Conservation (phyloP, 1,140 invertebrate species). For the Ectropis grisescens region DNA sequence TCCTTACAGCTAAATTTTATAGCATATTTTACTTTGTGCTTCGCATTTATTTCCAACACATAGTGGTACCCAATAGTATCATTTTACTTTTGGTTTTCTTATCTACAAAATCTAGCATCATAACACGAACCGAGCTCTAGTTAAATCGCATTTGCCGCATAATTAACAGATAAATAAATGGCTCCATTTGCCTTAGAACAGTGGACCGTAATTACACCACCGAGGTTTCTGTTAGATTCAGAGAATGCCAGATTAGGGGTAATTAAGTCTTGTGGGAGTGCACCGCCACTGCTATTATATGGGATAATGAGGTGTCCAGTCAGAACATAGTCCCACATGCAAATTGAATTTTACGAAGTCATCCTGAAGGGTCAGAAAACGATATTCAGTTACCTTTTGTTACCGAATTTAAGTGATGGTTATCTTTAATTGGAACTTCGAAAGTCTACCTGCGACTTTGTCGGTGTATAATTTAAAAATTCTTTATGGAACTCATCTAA, state of each 20-base stretch:
- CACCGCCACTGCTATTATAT: constrained; percentile 41
- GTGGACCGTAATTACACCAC: constrained; percentile 37
- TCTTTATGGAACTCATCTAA: background rate
- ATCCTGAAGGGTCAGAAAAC: constrained; percentile 3
- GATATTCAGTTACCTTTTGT: background rate
- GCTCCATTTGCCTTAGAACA: constrained; percentile 36
- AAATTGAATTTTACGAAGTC: constrained; percentile 46
- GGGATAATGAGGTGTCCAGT: constrained; percentile 59
- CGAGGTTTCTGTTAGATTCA: constrained; percentile 34
- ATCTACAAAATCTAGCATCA: too few species aligned
- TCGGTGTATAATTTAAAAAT: background rate
- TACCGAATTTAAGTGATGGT: background rate
- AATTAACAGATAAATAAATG: constrained; percentile 42
- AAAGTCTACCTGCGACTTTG: background rate
- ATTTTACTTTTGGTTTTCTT: too few species aligned
- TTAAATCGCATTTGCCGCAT: too few species aligned
- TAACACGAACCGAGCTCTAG: too few species aligned
- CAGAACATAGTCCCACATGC: constrained; percentile 45
- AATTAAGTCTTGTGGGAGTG: constrained; percentile 52
- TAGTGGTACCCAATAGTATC: too few species aligned
- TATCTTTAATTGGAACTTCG: background rate
- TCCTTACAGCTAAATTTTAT: too few species aligned
- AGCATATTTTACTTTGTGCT: too few species aligned
- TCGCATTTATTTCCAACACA: too few species aligned
- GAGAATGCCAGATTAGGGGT: constrained; percentile 55